Percentiles rank a stretch among this genome's conserved stretches.
phyloP scores from a whole-genome alignment of 2,113 vertebrate genomes.

The Phyllopteryx taeniolatus region DNA sequence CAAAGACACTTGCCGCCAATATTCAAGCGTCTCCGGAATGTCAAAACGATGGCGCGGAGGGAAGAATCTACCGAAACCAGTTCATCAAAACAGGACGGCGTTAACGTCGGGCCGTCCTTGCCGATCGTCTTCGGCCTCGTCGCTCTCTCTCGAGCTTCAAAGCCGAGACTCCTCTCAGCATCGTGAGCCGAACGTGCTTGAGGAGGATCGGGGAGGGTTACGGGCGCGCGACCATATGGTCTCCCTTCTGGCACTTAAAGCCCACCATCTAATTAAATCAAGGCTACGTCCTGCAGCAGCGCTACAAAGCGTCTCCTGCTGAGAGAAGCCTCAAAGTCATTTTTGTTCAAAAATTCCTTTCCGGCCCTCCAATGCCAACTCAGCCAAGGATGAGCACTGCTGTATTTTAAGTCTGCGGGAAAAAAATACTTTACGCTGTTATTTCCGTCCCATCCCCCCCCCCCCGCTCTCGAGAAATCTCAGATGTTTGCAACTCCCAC shows the following conservation, averaged over 20 bases:
- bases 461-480: background rate
- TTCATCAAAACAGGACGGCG: no score
- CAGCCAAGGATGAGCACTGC: background rate
- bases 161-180: background rate
- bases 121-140: background rate
- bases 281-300: background rate
- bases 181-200: background rate
- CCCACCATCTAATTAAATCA: background rate
- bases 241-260: conserved; percentile 6
- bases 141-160: background rate
- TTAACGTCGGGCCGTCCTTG: background rate
- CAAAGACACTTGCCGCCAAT: no score
- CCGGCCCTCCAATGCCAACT: background rate
- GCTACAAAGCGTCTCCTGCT: background rate
- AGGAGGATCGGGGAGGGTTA: background rate
- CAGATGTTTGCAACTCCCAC: background rate
- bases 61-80: no score
- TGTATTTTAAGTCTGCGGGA: background rate
- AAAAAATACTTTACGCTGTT: background rate
- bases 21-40: no score
- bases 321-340: background rate
- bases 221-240: background rate
- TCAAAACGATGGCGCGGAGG: no score
- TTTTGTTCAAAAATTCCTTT: conserved; percentile 1
- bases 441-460: background rate